These are phyloP conservation scores for Pteronura brasiliensis DNA, from an alignment of 2,113 vertebrate species.

Conservation along the genomic window DNA sequence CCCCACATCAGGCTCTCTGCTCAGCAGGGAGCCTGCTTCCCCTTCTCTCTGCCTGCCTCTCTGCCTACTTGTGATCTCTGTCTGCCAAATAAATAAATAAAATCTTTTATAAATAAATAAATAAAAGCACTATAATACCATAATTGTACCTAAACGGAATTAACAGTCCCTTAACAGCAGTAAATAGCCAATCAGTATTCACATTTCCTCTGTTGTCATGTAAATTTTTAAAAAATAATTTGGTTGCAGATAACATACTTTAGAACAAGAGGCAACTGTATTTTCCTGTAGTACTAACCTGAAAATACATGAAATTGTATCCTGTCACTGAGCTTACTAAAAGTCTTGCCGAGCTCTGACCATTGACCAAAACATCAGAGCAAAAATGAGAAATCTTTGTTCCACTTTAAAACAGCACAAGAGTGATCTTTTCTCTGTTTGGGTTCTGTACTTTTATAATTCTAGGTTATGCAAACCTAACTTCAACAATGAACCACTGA, in stretches of 20 bases:
- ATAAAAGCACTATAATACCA: not conserved
- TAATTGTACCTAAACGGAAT: not conserved
- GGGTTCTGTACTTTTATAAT: not conserved
- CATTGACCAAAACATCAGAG: not conserved
- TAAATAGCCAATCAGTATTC: not conserved
- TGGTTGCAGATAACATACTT: not conserved
- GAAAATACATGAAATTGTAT: not conserved
- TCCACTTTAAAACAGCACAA: not conserved
- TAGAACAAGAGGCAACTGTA: not conserved
- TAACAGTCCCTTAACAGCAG: not conserved
- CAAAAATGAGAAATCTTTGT: not conserved
- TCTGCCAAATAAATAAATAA: not conserved
- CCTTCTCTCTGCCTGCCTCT: no score
- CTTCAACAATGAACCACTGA: not conserved
- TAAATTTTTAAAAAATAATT: not conserved
- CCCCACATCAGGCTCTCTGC: no score
- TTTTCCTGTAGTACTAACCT: not conserved
- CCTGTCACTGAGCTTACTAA: not conserved
- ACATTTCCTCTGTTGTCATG: not conserved
- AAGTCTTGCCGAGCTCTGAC: not conserved
- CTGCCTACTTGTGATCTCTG: no score
- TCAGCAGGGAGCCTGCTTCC: no score
- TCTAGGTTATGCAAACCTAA: slow-evolving; percentile 21
- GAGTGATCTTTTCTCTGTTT: not conserved
- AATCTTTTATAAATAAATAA: not conserved